Base-by-base conservation (phyloP, 2,797 vertebrate species). In the Orientallactaga sibirica region DNA sequence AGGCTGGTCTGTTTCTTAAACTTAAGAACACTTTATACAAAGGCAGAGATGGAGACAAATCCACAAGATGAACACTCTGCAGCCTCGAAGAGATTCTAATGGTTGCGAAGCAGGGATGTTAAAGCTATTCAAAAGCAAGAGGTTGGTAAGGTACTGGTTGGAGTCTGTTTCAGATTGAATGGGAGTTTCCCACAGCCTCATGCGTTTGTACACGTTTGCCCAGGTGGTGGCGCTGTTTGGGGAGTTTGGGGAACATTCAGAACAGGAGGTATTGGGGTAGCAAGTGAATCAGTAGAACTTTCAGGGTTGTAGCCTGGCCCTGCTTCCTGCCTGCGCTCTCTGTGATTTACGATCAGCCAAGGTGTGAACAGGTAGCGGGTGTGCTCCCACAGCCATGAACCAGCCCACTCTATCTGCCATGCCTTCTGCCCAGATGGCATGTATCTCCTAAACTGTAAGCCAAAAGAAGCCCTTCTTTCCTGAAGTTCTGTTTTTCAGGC, bases 21-120 rank as follows among this genome's bases (percentile, higher is more conserved):
- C 7, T 33, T 61, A 61, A 76, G 68, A 66, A 91, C 87, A 67
- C 84, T 91, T 43, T 94, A 92, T 93, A 76, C 25, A 58, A 79
- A 70, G 67, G 24, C 41, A 7, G 22, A 41, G 19, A 16, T 15
- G 73, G 37, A 55, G 29, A 70, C 7, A 48, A 71, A 33, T n/a
- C 48, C 37, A 22, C 62, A 74, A 43, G 37, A 55, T n/a, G 27
- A 20, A 3, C 0, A 0, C 10, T 48, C 18, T 8, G 2, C 9
- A 27, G 25, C 14, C 16, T 0, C n/a, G 6, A 43, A 41, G 27
- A n/a, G 22, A 16, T 18, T 15, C 37, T 1, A 0, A 25, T 66
- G 41, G 33, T 33, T 5, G 24, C 20, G 29, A 80, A 27, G 33
- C 22, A 15, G 37, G 41, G n/a, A 5, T 5, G 0, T 15, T 7